Base-by-base conservation (phyloP, 2,888 invertebrate genomes). In the Himalopsyche tibetana region DNA sequence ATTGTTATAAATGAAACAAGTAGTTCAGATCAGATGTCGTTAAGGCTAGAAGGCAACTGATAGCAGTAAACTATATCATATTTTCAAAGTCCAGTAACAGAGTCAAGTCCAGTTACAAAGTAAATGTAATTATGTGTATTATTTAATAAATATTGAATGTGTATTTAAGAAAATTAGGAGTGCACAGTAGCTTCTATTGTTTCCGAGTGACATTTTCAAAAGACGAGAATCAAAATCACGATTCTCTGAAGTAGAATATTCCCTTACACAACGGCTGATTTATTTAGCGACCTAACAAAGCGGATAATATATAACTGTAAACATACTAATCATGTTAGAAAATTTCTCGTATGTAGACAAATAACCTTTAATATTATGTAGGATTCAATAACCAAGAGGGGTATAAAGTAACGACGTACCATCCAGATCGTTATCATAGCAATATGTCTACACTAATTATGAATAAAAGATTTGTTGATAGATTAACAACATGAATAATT, bases 121-220 rank as follows among this genome's bases (percentile, higher is more conserved):
- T 51, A 0, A 51, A 51, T 51, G 15, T 15, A 51, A 15, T 28
- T 28, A 28, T 28, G 2, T 51, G 45, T 9, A 2, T 51, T 36
- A 74, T 74, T 9, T 74, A 38, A 74, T 36, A 38, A 5, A 36
- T 2, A 74, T 74, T 28, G 11, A 74, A 74, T 38, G 74, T 74
- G 74, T 36, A 36, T 36, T 74, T 74, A 74, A 36, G 12, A 6
- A 74, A 74, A 74, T 74, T 74, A 38, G 74, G 74, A 74, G 74
- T 74, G 74, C 74, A 74, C 74, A 74, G 74, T 11, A 36, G 74
- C 74, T 36, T 74, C 74, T 79, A 84, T 80, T 84, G 84, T 80
- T 84, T 55, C 84, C 80, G 84, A 79, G 84, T 87, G 87, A 86
- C 87, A 87, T 87, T 87, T 74, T 86, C 80, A 51, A 40, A 79